Evolutionary conservation across 2,113 vertebrate species (phyloP).

Genomic region (Python bivittatus): DNA sequence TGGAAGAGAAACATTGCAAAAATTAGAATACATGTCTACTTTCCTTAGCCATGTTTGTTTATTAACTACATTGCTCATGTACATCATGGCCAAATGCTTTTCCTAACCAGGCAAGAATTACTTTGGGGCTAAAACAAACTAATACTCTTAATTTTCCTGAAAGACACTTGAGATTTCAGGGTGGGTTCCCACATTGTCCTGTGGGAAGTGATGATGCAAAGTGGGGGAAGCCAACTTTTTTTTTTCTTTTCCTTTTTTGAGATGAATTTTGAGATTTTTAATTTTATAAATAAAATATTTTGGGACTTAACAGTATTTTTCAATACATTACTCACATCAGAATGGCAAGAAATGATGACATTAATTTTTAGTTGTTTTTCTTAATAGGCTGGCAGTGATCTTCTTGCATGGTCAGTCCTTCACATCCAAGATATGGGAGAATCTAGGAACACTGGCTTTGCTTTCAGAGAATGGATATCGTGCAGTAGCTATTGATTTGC

Average conservation of each 20-base stretch:
- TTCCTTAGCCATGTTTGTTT: neutral
- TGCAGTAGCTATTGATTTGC: conserved; percentile 89
- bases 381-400: conserved; percentile 82
- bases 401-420: conserved; percentile 93
- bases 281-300: neutral
- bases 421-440: conserved; percentile 91
- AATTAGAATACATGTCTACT: neutral
- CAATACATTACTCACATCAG: neutral
- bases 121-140: neutral
- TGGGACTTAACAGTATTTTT: neutral
- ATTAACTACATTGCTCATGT: neutral
- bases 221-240: neutral
- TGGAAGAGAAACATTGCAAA: neutral
- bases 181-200: too few relatives aligned
- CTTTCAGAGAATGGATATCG: conserved; percentile 86
- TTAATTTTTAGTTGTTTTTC: neutral
- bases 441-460: conserved; percentile 86
- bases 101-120: neutral
- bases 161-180: neutral
- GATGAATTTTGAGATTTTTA: neutral
- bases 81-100: neutral
- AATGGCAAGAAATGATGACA: neutral
- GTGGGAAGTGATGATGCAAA: neutral
- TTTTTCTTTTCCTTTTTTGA: neutral
- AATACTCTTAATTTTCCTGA: neutral